phyloP scores from a whole-genome alignment of 35 echinoderm and acorn worm species.

The Apostichopus parvimensis region DNA sequence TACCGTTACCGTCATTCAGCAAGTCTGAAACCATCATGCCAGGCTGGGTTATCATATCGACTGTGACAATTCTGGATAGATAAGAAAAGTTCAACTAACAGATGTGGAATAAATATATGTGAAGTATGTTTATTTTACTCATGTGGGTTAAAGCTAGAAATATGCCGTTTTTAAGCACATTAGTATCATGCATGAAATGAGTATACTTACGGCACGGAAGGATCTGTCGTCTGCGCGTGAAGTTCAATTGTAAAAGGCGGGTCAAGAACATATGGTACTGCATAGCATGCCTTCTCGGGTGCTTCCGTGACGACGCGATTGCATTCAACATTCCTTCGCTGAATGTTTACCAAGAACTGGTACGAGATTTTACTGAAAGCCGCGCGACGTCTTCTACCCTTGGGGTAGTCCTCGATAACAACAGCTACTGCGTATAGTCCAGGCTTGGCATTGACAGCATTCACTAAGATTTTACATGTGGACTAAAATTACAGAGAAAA shows the following conservation, averaged over 20 bases:
- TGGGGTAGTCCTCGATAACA: conserved; percentile 1
- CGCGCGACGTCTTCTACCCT: not conserved
- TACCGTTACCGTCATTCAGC: conserved; percentile 6
- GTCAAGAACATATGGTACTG: not conserved
- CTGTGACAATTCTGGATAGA: not conserved
- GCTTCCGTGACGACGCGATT: not conserved
- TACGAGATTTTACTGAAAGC: conserved; percentile 25
- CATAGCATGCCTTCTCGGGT: conserved; percentile 23
- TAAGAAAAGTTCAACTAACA: not conserved
- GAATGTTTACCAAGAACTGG: conserved; percentile 36
- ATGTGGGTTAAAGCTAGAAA: too few species aligned
- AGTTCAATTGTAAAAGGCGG: conserved; percentile 14
- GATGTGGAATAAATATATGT: too few species aligned
- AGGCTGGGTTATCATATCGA: conserved; percentile 35
- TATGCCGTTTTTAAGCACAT: too few species aligned
- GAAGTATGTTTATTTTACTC: too few species aligned
- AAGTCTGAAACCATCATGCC: conserved; percentile 19
- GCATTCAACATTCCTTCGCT: conserved; percentile 21
- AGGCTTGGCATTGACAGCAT: conserved; percentile 4
- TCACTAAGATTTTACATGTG: conserved; percentile 22
- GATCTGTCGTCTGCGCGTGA: not conserved
- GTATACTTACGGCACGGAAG: conserved; percentile 26
- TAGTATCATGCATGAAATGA: not conserved
- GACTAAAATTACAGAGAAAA: not conserved
- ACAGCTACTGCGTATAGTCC: conserved; percentile 38